These are phyloP conservation scores for Chinchilla lanigera DNA, from an alignment of 2,113 vertebrate species.

Conservation along the genomic window DNA sequence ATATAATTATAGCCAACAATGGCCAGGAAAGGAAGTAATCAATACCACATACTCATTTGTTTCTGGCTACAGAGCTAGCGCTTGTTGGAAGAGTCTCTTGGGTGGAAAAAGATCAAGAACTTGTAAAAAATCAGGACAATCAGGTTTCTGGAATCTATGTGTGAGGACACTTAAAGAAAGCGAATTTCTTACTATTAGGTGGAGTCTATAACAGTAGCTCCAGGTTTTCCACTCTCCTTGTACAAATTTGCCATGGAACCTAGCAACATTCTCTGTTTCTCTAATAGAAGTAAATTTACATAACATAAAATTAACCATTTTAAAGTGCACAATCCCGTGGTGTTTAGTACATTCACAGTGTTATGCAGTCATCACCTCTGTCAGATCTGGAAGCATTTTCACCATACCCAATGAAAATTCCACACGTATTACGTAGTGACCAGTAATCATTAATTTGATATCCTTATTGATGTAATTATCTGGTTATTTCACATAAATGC, in stretches of 20 bases:
- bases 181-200: background rate
- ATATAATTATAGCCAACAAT: background rate
- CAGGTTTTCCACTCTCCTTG: background rate
- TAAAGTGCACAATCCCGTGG: background rate
- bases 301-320: background rate
- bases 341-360: background rate
- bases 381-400: background rate
- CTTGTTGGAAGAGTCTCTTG: background rate
- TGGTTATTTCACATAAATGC: background rate
- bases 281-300: background rate
- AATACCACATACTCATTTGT: no score
- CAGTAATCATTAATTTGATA: background rate
- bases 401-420: background rate
- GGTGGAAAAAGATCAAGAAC: background rate
- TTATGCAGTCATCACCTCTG: background rate
- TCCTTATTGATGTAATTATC: background rate
- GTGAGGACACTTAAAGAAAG: background rate
- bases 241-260: background rate
- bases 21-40: background rate
- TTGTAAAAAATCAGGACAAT: background rate
- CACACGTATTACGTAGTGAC: background rate
- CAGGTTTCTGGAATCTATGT: background rate
- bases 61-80: background rate
- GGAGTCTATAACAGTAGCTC: background rate
- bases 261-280: background rate